Percentiles rank a stretch among this genome's conserved stretches.
Evolutionary conservation across 2,888 invertebrate species (phyloP).

Genomic region (Platycheirus rosarum): DNA sequence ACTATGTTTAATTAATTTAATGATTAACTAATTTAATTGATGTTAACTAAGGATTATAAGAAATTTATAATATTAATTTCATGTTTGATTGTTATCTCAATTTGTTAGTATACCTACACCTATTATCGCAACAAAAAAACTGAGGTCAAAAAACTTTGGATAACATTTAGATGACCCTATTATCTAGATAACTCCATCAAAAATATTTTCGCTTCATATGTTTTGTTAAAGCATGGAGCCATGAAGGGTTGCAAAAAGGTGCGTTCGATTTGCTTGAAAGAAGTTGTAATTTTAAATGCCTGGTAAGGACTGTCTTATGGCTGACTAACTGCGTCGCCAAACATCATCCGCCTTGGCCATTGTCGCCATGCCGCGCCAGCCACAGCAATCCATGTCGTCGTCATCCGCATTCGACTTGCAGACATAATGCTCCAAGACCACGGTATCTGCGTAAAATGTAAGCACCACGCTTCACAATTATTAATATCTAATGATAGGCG

Average conservation of each 20-base stretch:
- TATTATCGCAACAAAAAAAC: too few species aligned
- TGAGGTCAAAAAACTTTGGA: slow-evolving; percentile 39
- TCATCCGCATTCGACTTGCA: slow-evolving; percentile 26
- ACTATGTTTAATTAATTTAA: too few species aligned
- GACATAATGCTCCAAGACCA: slow-evolving; percentile 27
- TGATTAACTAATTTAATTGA: too few species aligned
- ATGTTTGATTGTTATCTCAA: too few species aligned
- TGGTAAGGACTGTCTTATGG: slow-evolving; percentile 3
- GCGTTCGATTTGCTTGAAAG: slow-evolving; percentile 26
- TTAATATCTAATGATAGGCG: slow-evolving; percentile 63
- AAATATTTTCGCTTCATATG: slow-evolving; percentile 27
- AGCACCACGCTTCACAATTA: slow-evolving; percentile 49
- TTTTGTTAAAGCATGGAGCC: slow-evolving; percentile 22
- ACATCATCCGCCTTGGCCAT: slow-evolving; percentile 30
- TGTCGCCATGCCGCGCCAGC: neutral
- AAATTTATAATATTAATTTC: too few species aligned
- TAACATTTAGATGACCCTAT: slow-evolving; percentile 5
- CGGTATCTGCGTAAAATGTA: slow-evolving; percentile 36
- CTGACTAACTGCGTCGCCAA: slow-evolving; percentile 52
- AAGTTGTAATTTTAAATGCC: slow-evolving; percentile 27
- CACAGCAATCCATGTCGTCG: neutral
- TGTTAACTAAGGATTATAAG: too few species aligned
- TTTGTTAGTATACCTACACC: too few species aligned
- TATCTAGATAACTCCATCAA: neutral
- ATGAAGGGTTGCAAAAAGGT: slow-evolving; percentile 15